Evolutionary conservation across 2,888 invertebrate genomes (phyloP), one percentile per base, ranked within the genome.

Genomic region (Nebria brevicollis): DNA sequence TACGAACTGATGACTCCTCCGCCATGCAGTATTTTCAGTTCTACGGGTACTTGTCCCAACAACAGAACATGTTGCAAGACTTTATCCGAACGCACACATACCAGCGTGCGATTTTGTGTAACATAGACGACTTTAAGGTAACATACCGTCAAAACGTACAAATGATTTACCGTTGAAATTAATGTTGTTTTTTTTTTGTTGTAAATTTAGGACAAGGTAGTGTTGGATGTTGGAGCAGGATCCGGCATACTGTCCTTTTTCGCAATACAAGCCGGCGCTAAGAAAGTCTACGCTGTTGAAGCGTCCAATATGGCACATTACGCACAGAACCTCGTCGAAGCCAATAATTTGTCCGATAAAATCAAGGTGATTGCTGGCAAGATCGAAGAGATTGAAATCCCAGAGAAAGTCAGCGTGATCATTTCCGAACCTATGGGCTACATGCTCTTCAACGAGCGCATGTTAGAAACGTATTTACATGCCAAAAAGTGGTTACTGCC

Each of bases 381-480:
- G 92, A 97, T 99, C 83, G 99, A 99, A 89, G 99, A 99, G 90
- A 96, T 99, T 72, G 96, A 96, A 85, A 90, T 99, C 83, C 98
- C 98, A 1, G 98, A 99, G 89, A 93, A 92, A 86, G 98, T 99
- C 25, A 99, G 99, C 90, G 94, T 98, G 70, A 98, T 99, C 85
- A 97, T 99, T 85, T 98, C 98, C 1, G 99, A 99, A 90, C 99
- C 99, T 0, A 99, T 99, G 99, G 99, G 99, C n/a, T 99, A 99
- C 89, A 99, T 99, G 99, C 90, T 99, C 81, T 98, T 98, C 89
- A 99, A 99, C 90, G 99, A 99, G 89, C 92, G 99, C 83, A 99
- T 99, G 99, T 91, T 99, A 85, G 99, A 99, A 90, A 98, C 98
- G 0, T 99, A 97, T 90, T 91, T 99, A 83, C 99, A 99, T 91